Evolutionary conservation across 2,888 invertebrate species (phyloP).

Genomic region (Asteroscopus sphinx): DNA sequence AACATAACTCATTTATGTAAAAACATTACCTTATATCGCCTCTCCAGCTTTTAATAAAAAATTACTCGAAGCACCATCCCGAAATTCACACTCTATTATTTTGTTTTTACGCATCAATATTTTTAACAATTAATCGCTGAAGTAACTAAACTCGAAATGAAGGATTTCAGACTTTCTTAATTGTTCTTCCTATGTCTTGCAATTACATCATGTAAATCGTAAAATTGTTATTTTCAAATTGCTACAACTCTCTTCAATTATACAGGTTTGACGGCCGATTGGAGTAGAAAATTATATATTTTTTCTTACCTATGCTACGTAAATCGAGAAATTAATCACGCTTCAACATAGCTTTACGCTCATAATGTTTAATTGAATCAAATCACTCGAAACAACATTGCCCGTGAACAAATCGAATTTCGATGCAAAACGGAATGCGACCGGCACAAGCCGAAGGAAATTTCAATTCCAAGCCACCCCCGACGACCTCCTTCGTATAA

Average conservation of each 20-base stretch:
- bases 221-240: constrained; percentile 43
- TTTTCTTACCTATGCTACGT: constrained; percentile 56
- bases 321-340: constrained; percentile 69
- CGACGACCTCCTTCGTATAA: constrained; percentile 88
- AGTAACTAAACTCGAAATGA: constrained; percentile 42
- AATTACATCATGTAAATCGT: constrained; percentile 50
- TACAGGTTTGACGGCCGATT: constrained; percentile 52
- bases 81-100: constrained; percentile 45
- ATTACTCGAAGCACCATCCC: constrained; percentile 28
- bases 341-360: constrained; percentile 65
- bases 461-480: constrained; percentile 82
- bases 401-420: constrained; percentile 78
- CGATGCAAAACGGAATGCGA: constrained; percentile 78
- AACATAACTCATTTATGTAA: constrained; percentile 43
- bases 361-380: constrained; percentile 82
- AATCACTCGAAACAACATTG: constrained; percentile 79
- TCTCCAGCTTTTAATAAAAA: constrained; percentile 25
- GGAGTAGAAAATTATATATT: constrained; percentile 42
- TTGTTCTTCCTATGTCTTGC: constrained; percentile 34
- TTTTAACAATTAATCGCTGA: constrained; percentile 28
- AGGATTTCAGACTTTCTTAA: constrained; percentile 49
- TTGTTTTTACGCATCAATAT: constrained; percentile 28
- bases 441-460: constrained; percentile 76
- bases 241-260: constrained; percentile 41
- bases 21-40: constrained; percentile 2